Percentiles rank a stretch among this genome's conserved stretches.
Evolutionary conservation across 2,797 vertebrate genomes (phyloP).

Genomic region (Luscinia megarhynchos): DNA sequence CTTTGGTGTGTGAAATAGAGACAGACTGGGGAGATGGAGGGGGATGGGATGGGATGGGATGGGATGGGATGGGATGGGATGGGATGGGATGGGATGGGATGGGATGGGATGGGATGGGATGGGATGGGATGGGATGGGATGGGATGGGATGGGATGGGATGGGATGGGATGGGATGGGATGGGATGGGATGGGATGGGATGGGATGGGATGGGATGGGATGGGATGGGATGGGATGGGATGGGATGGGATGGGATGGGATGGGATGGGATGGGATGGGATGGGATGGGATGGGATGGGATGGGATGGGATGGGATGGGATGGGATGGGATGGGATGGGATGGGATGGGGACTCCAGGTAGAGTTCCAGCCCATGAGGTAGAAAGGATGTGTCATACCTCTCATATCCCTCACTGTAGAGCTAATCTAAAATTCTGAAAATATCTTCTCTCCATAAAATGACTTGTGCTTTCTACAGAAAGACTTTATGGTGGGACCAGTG

Average conservation of each 20-base stretch:
- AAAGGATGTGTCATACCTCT: background rate
- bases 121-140: background rate
- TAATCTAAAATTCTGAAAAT: background rate
- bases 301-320: background rate
- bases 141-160: background rate
- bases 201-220: background rate
- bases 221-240: background rate
- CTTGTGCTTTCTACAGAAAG: background rate
- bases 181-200: background rate
- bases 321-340: background rate
- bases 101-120: background rate
- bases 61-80: background rate
- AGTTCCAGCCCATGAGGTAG: background rate
- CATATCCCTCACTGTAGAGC: background rate
- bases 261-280: background rate
- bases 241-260: background rate
- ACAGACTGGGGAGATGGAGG: background rate
- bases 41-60: background rate
- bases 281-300: background rate
- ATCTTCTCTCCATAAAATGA: slow-evolving; percentile 8
- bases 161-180: background rate
- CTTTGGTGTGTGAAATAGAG: background rate
- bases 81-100: background rate
- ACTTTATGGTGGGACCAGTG: background rate
- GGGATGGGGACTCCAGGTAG: background rate